Evolutionary conservation across 2,888 invertebrate genomes (phyloP).

Genomic region (Aricia artaxerxes): DNA sequence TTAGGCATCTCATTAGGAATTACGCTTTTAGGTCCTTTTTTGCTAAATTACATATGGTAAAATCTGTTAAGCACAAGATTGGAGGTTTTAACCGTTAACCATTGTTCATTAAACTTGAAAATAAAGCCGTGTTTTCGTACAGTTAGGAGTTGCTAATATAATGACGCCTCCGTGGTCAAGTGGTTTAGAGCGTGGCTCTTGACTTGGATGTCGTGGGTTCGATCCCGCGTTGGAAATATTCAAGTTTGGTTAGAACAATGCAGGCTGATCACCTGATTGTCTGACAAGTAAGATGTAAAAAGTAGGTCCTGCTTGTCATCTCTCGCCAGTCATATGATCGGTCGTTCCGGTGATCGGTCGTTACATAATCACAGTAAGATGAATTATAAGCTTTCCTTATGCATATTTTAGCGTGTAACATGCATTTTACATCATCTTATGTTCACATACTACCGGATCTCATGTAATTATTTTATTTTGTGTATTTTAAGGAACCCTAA

Average conservation of each 20-base stretch:
- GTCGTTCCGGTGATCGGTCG: too few species aligned
- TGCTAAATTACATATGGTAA: neutral
- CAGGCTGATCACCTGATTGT: too few species aligned
- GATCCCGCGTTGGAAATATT: too few species aligned
- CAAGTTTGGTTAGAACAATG: too few species aligned
- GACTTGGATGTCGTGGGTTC: too few species aligned
- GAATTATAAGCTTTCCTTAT: too few species aligned
- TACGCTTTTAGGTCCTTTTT: constrained; percentile 7
- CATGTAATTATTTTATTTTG: constrained; percentile 2
- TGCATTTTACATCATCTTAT: neutral
- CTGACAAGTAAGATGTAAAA: too few species aligned
- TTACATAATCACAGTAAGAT: too few species aligned
- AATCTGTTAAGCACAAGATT: neutral
- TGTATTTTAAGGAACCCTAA: neutral
- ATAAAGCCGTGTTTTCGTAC: neutral
- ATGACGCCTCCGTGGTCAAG: too few species aligned
- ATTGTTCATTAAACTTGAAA: neutral
- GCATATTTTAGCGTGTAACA: neutral
- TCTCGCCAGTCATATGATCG: too few species aligned
- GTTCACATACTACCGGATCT: neutral
- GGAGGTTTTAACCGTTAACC: neutral
- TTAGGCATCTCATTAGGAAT: constrained; percentile 8
- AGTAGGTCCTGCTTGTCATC: too few species aligned
- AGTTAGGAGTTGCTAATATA: neutral
- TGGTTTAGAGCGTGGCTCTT: too few species aligned